phyloP scores from a whole-genome alignment of 2,797 vertebrate genomes.

The Enteromius unitaeniatus region DNA sequence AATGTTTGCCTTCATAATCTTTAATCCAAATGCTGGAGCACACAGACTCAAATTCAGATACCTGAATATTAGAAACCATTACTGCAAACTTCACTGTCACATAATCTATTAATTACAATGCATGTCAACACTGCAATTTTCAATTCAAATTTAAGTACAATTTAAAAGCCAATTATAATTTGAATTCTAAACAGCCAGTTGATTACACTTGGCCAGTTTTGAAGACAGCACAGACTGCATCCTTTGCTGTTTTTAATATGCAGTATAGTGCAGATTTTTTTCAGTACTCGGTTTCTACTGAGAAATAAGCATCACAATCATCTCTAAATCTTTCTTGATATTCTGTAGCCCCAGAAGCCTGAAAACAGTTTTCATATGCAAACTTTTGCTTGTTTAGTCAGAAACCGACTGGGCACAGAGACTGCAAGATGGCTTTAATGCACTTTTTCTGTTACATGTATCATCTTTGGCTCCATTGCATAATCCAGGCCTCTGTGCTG shows the following conservation, averaged over 20 bases:
- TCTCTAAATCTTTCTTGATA: background rate
- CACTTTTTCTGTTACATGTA: background rate
- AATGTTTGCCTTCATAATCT: too few relatives aligned
- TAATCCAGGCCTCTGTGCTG: background rate
- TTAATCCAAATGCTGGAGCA: too few relatives aligned
- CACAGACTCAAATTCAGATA: background rate
- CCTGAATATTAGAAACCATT: background rate
- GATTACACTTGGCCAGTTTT: background rate
- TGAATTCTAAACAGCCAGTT: background rate
- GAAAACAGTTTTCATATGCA: background rate
- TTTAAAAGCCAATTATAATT: background rate
- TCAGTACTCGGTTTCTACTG: background rate
- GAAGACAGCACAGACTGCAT: background rate
- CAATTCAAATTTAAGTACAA: background rate
- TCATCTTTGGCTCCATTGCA: constrained; percentile 18
- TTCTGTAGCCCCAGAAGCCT: background rate
- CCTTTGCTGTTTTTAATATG: background rate
- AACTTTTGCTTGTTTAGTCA: background rate
- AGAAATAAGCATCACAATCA: background rate
- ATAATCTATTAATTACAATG: background rate
- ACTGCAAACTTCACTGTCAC: background rate
- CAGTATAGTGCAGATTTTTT: background rate
- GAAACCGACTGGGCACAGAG: background rate
- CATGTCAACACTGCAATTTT: background rate
- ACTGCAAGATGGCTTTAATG: background rate